These are phyloP conservation scores for Napeogenes inachia DNA, from an alignment of 2,888 invertebrate genomes.

Conservation along the genomic window DNA sequence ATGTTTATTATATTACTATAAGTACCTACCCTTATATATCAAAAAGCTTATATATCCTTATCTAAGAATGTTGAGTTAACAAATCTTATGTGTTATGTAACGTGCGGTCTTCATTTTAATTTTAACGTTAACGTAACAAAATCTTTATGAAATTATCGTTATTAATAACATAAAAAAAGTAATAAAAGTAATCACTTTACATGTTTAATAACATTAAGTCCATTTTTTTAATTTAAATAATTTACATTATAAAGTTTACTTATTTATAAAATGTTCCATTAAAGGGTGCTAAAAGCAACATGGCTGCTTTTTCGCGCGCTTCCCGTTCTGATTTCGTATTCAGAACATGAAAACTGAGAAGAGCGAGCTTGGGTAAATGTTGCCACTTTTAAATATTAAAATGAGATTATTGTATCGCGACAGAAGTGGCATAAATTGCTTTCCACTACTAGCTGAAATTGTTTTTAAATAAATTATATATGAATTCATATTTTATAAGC, in stretches of 20 bases:
- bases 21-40: too few relatives aligned
- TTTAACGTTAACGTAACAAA: too few relatives aligned
- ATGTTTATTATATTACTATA: too few relatives aligned
- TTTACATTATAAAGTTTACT: conserved; percentile 50
- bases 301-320: conserved; percentile 59
- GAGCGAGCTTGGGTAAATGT: conserved; percentile 60
- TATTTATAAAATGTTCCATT: conserved; percentile 56
- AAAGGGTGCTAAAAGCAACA: conserved; percentile 73
- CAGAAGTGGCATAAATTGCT: conserved; percentile 56
- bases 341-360: conserved; percentile 58
- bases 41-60: too few relatives aligned
- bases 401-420: conserved; percentile 59
- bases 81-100: too few relatives aligned
- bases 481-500: conserved; percentile 3
- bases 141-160: too few relatives aligned
- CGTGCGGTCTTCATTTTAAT: too few relatives aligned
- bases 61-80: too few relatives aligned
- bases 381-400: conserved; percentile 71
- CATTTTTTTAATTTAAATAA: conserved; percentile 52
- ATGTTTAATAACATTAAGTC: too few relatives aligned
- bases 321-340: conserved; percentile 64
- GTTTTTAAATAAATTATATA: conserved; percentile 12
- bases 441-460: conserved; percentile 36
- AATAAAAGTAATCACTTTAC: too few relatives aligned
- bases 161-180: too few relatives aligned